phyloP scores from a whole-genome alignment of 2,113 vertebrate genomes.

The Megaleporinus macrocephalus region DNA sequence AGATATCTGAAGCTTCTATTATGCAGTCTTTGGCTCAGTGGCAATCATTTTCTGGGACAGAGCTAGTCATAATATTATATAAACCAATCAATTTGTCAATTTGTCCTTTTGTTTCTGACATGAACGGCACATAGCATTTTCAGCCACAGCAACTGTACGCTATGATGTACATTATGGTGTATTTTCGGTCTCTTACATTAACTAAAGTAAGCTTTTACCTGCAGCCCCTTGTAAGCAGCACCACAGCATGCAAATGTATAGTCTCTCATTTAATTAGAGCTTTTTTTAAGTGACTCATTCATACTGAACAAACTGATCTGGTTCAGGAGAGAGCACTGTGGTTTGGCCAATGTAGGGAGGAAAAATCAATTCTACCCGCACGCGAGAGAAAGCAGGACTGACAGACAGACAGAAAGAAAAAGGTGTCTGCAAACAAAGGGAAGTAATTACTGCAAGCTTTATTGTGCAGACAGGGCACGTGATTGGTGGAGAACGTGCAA shows the following conservation, averaged over 20 bases:
- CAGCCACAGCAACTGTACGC: background rate
- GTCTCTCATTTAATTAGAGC: background rate
- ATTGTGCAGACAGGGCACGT: background rate
- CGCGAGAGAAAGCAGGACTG: background rate
- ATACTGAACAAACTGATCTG: constrained; percentile 1
- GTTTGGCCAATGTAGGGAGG: background rate
- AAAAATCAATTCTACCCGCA: constrained; percentile 18
- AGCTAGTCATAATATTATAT: background rate
- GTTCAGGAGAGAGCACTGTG: constrained; percentile 3
- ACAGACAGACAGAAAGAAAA: background rate
- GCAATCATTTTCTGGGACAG: background rate
- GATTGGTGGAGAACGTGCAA: constrained; percentile 8
- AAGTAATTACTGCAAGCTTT: constrained; percentile 27
- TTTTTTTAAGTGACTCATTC: background rate
- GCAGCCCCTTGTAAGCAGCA: background rate
- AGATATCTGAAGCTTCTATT: background rate
- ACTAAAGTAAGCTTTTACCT: background rate
- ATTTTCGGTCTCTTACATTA: background rate
- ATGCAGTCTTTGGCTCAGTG: background rate
- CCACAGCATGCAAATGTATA: background rate
- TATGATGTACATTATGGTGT: background rate
- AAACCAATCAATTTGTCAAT: background rate
- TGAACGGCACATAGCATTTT: background rate
- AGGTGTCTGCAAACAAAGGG: constrained; percentile 15
- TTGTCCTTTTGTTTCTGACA: background rate